These are phyloP conservation scores for Agelas oroides DNA, from an alignment of 37 sponge, comb jelly and placozoan genomes.

Conservation along the genomic window DNA sequence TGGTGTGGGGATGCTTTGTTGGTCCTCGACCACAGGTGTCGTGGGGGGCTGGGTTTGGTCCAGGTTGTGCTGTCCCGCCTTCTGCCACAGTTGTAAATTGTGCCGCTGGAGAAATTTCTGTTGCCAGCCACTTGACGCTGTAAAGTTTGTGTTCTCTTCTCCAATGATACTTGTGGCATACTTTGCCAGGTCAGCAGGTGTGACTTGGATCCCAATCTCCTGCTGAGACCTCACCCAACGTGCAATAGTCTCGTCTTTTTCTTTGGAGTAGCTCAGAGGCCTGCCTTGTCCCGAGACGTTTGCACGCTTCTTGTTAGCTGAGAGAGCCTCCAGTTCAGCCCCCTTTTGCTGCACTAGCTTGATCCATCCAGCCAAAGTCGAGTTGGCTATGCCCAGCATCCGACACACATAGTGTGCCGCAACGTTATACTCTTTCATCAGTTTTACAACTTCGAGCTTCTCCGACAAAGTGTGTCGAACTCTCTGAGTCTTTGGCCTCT, in stretches of 20 bases:
- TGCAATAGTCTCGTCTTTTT: constrained; percentile 76
- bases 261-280: constrained; percentile 63
- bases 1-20: constrained; percentile 41
- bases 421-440: constrained; percentile 67
- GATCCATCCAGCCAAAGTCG: constrained; percentile 82
- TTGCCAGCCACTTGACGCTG: constrained; percentile 81
- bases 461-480: constrained; percentile 74
- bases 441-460: constrained; percentile 78
- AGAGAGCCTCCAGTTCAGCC: constrained; percentile 62
- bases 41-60: neutral
- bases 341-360: constrained; percentile 78
- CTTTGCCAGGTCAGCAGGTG: constrained; percentile 53
- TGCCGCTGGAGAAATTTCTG: constrained; percentile 77
- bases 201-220: constrained; percentile 38
- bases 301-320: constrained; percentile 61
- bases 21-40: constrained; percentile 32
- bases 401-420: constrained; percentile 72
- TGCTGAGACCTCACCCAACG: constrained; percentile 72
- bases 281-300: constrained; percentile 67
- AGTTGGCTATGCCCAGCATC: constrained; percentile 82
- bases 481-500: constrained; percentile 5
- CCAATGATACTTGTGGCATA: constrained; percentile 62
- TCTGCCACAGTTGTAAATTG: constrained; percentile 51
- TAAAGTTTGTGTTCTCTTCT: constrained; percentile 71
- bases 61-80: neutral